Conservation (phyloP, 2,888 invertebrate genomes). For the Noctua janthe region DNA sequence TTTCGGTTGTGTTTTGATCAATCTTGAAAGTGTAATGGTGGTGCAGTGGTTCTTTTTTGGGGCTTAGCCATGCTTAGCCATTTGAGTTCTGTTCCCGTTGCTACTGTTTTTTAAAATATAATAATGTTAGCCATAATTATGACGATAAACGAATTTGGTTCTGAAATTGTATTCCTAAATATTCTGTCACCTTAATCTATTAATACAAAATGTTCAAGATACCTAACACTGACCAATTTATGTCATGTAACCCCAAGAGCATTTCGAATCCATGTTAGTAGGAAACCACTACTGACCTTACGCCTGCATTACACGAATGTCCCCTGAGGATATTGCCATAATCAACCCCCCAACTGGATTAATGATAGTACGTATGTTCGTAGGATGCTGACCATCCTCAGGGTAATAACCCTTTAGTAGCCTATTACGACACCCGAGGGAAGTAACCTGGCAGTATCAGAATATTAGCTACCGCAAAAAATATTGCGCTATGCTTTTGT, state of each 20-base stretch:
- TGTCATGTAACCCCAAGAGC: constrained; percentile 30
- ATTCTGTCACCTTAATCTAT: constrained; percentile 1
- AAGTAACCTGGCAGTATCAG: constrained; percentile 28
- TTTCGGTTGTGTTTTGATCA: background rate
- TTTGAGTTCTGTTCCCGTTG: background rate
- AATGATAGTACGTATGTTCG: constrained; percentile 46
- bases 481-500: constrained; percentile 31
- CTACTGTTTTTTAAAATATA: background rate
- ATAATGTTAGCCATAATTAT: background rate
- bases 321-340: constrained; percentile 35
- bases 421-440: constrained; percentile 47
- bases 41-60: background rate
- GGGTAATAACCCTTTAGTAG: constrained; percentile 56
- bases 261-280: constrained; percentile 38
- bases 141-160: background rate
- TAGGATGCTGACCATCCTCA: constrained; percentile 39
- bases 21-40: background rate
- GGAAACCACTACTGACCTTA: constrained; percentile 26
- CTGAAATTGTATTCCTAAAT: background rate
- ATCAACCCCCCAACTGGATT: constrained; percentile 44
- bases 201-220: constrained; percentile 4
- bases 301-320: constrained; percentile 27
- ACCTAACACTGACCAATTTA: constrained; percentile 3
- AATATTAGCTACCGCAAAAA: constrained; percentile 28
- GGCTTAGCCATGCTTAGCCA: background rate